Base-by-base conservation (phyloP, 2,888 invertebrate genomes). In the Phrixothrix hirtus region DNA sequence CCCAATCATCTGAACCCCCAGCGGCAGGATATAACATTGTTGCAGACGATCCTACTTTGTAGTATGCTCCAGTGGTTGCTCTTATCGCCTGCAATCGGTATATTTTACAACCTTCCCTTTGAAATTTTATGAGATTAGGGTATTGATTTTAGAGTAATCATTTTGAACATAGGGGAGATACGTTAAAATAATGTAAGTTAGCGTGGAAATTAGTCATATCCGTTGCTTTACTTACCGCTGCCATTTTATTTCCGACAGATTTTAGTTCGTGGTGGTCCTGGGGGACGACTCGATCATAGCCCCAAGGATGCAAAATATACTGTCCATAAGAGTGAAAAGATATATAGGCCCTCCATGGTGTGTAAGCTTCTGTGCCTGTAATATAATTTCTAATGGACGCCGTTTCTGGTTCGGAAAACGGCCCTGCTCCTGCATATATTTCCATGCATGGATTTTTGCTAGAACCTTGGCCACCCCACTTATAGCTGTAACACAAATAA, bases 1-100 rank as follows among this genome's bases (percentile, higher is more conserved):
- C 95, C 92, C 94, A 95, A 73, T 95, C 95, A 65, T 92, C 91
- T 0, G 91, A 88, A 9, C 90, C 90, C 1, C 92, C 92, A 17
- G 88, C 77, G 1, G 89, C 89, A 1, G 92, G 86, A 71, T 92
- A 92, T 1, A 92, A 77, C 0, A 88, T 83, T n/a, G 81, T 83
- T 34, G 88, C 89, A 12, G 90, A 86, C 37, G 89, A 84, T 7
- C 92, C 92, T 0, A 91, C 87, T 17, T 82, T 85, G 69, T 90
- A 92, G 37, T 77, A 71, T 1, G 82, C 79, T 16, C 88, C 86
- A 13, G 83, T 81, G 0, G 78, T 75, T 36, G 75, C 70, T 66
- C 77, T 73, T 61, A 89, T 88, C 1, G 84, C 84, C 77, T 83
- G 71, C 29, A 76, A 77, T 29, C n/a, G n/a, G n/a, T n/a, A n/a